These are phyloP conservation scores for Penelope pileata DNA, from an alignment of 2,113 vertebrate genomes.

Conservation along the genomic window DNA sequence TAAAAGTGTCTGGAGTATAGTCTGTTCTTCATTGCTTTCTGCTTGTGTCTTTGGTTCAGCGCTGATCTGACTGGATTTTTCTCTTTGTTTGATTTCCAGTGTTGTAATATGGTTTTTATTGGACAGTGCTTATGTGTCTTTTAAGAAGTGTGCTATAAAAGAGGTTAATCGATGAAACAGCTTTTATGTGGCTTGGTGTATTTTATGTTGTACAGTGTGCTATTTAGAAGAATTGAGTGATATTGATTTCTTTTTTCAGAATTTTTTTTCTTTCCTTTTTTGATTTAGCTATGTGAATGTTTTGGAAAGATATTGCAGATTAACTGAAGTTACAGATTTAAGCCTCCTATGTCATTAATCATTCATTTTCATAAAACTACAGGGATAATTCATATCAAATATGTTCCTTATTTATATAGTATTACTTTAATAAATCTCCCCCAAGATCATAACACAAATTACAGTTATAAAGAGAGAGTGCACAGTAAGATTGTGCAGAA, in stretches of 20 bases:
- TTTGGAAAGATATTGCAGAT: conserved; percentile 39
- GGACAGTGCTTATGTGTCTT: background rate
- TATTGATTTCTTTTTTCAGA: conserved; percentile 33
- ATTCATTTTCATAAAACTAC: conserved; percentile 38
- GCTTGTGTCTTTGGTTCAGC: background rate
- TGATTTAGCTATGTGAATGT: conserved; percentile 26
- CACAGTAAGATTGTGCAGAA: background rate
- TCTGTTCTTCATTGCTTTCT: background rate
- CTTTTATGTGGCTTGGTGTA: conserved; percentile 15
- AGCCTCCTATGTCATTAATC: conserved; percentile 13
- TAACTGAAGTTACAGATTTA: conserved; percentile 54
- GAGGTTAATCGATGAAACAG: conserved; percentile 40
- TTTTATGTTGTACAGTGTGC: conserved; percentile 31
- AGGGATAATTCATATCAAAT: conserved; percentile 34
- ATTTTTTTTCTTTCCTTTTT: background rate
- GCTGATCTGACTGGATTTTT: conserved; percentile 7
- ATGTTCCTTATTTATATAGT: background rate
- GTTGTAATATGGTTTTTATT: conserved; percentile 46
- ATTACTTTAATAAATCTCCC: conserved; percentile 33
- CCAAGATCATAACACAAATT: conserved; percentile 6
- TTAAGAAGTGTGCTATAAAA: conserved; percentile 39
- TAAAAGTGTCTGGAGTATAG: background rate
- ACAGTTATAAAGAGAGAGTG: conserved; percentile 1
- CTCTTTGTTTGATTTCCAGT: conserved; percentile 38
- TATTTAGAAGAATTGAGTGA: conserved; percentile 42